A percentile compares a stretch with the other conserved stretches of the same genome.
phyloP scores from a whole-genome alignment of 2,797 vertebrate genomes.

The Phoxinus dragarum region DNA sequence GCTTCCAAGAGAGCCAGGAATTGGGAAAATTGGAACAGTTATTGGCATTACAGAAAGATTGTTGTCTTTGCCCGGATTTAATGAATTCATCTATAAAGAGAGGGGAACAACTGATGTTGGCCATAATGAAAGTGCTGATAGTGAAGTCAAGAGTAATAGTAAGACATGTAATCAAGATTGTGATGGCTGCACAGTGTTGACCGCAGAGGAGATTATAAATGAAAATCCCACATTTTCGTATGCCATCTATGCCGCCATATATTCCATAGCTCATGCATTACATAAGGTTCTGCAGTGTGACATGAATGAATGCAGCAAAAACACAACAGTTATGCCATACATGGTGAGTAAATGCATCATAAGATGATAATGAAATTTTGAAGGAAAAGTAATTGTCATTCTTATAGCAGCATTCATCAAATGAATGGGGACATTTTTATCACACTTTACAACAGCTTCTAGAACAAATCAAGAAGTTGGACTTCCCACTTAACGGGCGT shows the following conservation, averaged over 20 bases:
- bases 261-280: slow-evolving; percentile 81
- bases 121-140: not conserved
- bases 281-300: slow-evolving; percentile 80
- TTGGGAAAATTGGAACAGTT: slow-evolving; percentile 76
- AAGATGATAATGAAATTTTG: not conserved
- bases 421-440: not conserved
- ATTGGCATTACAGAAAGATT: slow-evolving; percentile 76
- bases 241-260: slow-evolving; percentile 77
- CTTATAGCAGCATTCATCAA: not conserved
- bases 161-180: slow-evolving; percentile 75
- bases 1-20: slow-evolving; percentile 67
- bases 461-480: slow-evolving; percentile 78
- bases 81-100: slow-evolving; percentile 69
- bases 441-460: slow-evolving; percentile 75
- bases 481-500: slow-evolving; percentile 79
- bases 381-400: not conserved
- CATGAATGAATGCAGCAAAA: slow-evolving; percentile 67
- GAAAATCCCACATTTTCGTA: slow-evolving; percentile 73
- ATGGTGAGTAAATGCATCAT: slow-evolving; percentile 75
- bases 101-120: not conserved
- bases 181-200: slow-evolving; percentile 62
- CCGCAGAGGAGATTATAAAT: not conserved
- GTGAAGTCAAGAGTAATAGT: not conserved
- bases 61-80: slow-evolving; percentile 69
- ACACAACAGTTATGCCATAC: slow-evolving; percentile 74